Evolutionary conservation across 37 sponge, comb jelly and placozoan genomes (phyloP), one percentile per base, ranked within the genome.

Genomic region (Hexactinellida sp.): DNA sequence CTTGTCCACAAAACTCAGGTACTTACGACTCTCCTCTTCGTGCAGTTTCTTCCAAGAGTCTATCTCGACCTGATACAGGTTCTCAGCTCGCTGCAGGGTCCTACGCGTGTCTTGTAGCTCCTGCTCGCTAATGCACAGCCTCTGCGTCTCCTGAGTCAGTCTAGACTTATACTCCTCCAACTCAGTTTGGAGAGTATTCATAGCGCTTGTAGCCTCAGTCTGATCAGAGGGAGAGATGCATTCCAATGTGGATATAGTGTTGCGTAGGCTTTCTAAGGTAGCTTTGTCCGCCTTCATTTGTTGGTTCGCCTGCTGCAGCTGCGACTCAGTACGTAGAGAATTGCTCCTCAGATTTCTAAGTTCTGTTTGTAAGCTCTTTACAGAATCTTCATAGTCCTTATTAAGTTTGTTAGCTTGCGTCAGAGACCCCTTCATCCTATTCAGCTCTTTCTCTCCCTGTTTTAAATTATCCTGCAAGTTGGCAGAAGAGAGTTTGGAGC

Each of bases 371-470:
- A 63, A 63, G 30, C 76, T 63, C 76, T 7, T 25, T 5, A 63
- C 76, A 63, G 76, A 63, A 63, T 63, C 76, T 7, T 63, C 30
- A 63, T 63, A 63, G 30, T 63, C 76, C 34, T 63, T 63, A n/a
- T 63, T 63, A 3, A 63, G 34, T 63, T 63, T 63, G 30, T 23
- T 63, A 28, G 13, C 76, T 32, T 63, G 19, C 5, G 5, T 28
- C 13, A 63, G 34, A 32, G 21, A 7, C 25, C 5, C 13, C 5
- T 63, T 63, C 76, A 63, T 7, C 13, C 76, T 7, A 10, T 63
- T n/a, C 25, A 63, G 3, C 76, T 63, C 76, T 28, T 63, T 23
- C 25, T n/a, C 76, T 3, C 19, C 3, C 3, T 63, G 28, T 23
- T n/a, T 63, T 63, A 63, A 21, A 7, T 63, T 63, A 7, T 63